These are phyloP conservation scores for Fabriciana adippe DNA, from an alignment of 2,888 invertebrate genomes.

Conservation along the genomic window DNA sequence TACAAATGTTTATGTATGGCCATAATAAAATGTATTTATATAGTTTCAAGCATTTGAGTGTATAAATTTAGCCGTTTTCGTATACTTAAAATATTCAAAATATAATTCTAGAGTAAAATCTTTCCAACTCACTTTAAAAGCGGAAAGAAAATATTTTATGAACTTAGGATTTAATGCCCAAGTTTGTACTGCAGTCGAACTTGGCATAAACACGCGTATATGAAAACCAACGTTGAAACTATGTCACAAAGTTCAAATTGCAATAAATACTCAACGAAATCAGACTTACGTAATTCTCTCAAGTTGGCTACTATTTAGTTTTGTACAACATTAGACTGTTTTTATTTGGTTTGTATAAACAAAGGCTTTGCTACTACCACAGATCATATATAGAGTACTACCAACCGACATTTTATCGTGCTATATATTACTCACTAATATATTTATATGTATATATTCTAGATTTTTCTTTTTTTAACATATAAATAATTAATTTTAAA, in stretches of 20 bases:
- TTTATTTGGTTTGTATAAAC: background rate
- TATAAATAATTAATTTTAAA: no score
- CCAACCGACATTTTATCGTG: no score
- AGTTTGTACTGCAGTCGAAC: slow-evolving; percentile 22
- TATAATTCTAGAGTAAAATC: background rate
- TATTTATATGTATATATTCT: no score
- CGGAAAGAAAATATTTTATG: slow-evolving; percentile 12
- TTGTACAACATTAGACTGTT: background rate
- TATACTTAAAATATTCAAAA: slow-evolving; percentile 5
- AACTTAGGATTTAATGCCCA: slow-evolving; percentile 19
- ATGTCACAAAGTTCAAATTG: slow-evolving; percentile 9
- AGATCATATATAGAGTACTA: no score
- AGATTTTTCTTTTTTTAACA: no score
- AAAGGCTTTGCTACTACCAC: background rate
- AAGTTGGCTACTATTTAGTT: slow-evolving; percentile 13
- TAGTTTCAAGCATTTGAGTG: no score
- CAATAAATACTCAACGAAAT: background rate
- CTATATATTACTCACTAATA: no score
- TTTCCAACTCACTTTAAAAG: slow-evolving; percentile 9
- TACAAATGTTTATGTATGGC: no score
- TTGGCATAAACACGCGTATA: slow-evolving; percentile 6
- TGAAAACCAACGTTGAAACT: slow-evolving; percentile 8
- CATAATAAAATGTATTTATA: no score
- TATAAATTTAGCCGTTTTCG: slow-evolving; percentile 1
- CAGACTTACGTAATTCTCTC: slow-evolving; percentile 13